Evolutionary conservation across 2,113 vertebrate species (phyloP).

Genomic region (Ceyx cyanopectus): DNA sequence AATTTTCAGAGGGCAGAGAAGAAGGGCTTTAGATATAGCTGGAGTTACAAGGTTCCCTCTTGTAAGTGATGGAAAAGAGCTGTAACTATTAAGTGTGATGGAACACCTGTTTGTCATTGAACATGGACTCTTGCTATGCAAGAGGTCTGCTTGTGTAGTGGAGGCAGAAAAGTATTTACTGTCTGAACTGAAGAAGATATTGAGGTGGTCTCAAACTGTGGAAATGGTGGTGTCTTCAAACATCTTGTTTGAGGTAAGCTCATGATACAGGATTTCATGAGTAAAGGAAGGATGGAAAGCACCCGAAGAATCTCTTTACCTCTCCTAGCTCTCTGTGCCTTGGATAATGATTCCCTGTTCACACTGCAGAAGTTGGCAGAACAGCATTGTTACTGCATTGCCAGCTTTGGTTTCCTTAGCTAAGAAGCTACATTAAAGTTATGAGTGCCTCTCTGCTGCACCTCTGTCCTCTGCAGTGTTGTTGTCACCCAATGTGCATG

Average conservation of each 20-base stretch:
- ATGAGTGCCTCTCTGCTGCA: accelerated
- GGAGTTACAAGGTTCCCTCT: background rate
- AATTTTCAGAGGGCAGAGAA: background rate
- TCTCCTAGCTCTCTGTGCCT: background rate
- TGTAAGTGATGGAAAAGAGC: background rate
- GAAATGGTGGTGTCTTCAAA: background rate
- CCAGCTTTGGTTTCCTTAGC: background rate
- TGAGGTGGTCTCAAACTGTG: background rate
- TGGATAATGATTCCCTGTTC: background rate
- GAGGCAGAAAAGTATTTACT: background rate
- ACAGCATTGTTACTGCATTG: background rate
- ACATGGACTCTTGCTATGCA: background rate
- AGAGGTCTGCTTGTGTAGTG: background rate
- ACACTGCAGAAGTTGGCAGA: background rate
- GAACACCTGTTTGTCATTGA: background rate
- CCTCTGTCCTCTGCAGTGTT: background rate
- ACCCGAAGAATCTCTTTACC: background rate
- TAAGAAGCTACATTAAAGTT: background rate
- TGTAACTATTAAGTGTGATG: background rate
- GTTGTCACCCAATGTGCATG: background rate
- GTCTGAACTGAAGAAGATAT: background rate
- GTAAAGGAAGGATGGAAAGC: background rate
- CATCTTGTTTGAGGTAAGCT: background rate
- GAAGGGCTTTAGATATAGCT: background rate
- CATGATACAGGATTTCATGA: background rate